Percentiles rank a stretch among this genome's conserved stretches.
phyloP scores from a whole-genome alignment of 2,113 vertebrate species.

The Lepisosteus oculatus region DNA sequence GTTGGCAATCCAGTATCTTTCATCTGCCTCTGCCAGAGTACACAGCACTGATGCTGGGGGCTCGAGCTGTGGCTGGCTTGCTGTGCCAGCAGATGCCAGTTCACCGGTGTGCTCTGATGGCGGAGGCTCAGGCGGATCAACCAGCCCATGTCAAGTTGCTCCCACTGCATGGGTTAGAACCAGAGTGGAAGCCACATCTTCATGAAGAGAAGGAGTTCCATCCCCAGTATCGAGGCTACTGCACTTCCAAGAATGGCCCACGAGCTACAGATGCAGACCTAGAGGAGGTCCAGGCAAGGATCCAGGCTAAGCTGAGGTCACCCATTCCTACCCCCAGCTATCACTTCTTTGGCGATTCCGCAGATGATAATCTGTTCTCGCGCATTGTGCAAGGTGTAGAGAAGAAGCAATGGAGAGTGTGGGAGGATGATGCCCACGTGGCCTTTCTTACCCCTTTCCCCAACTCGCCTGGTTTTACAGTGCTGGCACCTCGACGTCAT shows the following conservation, averaged over 20 bases:
- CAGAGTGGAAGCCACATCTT: constrained; percentile 56
- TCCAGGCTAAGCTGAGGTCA: constrained; percentile 43
- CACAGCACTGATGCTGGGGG: constrained; percentile 50
- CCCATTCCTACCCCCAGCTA: constrained; percentile 59
- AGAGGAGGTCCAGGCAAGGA: constrained; percentile 46
- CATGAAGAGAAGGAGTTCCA: constrained; percentile 56
- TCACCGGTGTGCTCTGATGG: constrained; percentile 64
- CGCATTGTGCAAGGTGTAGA: constrained; percentile 60
- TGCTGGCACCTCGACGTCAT: constrained; percentile 65
- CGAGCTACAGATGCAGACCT: constrained; percentile 51
- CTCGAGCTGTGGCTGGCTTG: constrained; percentile 51
- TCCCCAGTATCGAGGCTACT: constrained; percentile 58
- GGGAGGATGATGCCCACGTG: constrained; percentile 67
- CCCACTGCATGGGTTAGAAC: constrained; percentile 59
- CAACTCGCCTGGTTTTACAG: constrained; percentile 62
- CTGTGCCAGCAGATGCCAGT: constrained; percentile 56
- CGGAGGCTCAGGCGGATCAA: constrained; percentile 42
- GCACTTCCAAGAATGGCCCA: constrained; percentile 64
- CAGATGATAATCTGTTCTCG: constrained; percentile 53
- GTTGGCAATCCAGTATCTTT: constrained; percentile 58
- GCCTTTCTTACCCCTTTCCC: constrained; percentile 70
- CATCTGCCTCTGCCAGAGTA: constrained; percentile 54
- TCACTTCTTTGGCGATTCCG: constrained; percentile 54
- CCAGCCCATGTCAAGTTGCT: constrained; percentile 56
- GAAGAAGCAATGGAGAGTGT: constrained; percentile 69